Evolutionary conservation across 2,888 invertebrate species (phyloP).

Genomic region (Glaucopsyche alexis): DNA sequence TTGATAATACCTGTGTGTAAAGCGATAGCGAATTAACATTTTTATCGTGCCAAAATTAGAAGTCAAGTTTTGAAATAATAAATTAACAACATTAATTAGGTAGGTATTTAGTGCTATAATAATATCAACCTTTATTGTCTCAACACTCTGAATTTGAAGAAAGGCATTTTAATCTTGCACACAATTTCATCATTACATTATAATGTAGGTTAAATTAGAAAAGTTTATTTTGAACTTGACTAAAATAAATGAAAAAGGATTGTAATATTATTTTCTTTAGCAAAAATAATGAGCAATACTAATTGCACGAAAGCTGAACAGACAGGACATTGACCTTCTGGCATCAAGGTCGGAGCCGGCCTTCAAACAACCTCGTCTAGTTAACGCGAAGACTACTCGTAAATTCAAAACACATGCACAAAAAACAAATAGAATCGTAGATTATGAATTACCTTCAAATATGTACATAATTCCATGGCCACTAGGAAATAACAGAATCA

Average conservation of each 20-base stretch:
- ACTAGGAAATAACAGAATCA: constrained; percentile 60
- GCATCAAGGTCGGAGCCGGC: constrained; percentile 77
- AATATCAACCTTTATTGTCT: not conserved
- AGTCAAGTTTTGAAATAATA: not conserved
- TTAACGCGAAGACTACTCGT: constrained; percentile 58
- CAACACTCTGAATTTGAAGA: not conserved
- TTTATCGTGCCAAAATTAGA: not conserved
- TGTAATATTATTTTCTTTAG: constrained; percentile 7
- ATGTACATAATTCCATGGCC: constrained; percentile 72
- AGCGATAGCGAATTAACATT: not conserved
- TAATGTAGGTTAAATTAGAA: constrained; percentile 1
- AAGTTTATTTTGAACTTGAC: not conserved
- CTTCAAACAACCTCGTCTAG: constrained; percentile 76
- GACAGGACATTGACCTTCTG: constrained; percentile 75
- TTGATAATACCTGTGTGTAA: constrained; percentile 9
- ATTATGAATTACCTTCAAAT: constrained; percentile 65
- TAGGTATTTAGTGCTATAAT: not conserved
- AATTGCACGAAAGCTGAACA: constrained; percentile 62
- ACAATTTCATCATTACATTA: constrained; percentile 14
- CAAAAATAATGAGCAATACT: constrained; percentile 37
- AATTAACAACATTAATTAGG: not conserved
- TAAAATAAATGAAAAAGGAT: not conserved
- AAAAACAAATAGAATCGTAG: constrained; percentile 53
- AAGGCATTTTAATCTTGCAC: constrained; percentile 5
- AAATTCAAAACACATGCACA: constrained; percentile 56